Evolutionary conservation across 2,113 vertebrate species (phyloP).

Genomic region (Pionites leucogaster): DNA sequence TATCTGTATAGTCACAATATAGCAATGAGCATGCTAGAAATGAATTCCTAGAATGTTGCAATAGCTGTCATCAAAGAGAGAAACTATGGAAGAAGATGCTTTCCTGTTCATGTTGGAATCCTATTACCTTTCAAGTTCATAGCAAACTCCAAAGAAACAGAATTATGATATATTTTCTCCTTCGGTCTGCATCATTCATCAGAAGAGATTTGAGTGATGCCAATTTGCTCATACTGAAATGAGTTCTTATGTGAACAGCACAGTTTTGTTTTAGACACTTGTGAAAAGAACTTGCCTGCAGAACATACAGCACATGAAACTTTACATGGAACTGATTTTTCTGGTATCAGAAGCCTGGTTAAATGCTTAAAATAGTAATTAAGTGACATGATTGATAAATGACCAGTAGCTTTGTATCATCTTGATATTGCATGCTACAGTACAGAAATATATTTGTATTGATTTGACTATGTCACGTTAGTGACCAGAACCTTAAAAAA

Average conservation of each 20-base stretch:
- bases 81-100: not conserved
- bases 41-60: not conserved
- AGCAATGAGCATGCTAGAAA: not conserved
- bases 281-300: not conserved
- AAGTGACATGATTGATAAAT: not conserved
- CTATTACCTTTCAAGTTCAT: not conserved
- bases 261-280: not conserved
- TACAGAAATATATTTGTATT: not conserved
- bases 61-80: not conserved
- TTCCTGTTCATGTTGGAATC: not conserved
- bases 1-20: not conserved
- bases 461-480: not conserved
- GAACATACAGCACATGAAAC: not conserved
- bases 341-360: not conserved
- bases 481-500: not conserved
- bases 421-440: not conserved
- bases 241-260: not conserved
- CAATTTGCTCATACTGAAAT: not conserved
- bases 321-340: not conserved
- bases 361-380: not conserved
- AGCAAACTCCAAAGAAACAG: not conserved
- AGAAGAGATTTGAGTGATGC: not conserved
- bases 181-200: not conserved
- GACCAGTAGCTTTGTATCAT: not conserved
- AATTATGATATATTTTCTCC: not conserved